Evolutionary conservation across 2,888 invertebrate genomes (phyloP), one percentile per base, ranked within the genome.

Genomic region (Trilocha varians): DNA sequence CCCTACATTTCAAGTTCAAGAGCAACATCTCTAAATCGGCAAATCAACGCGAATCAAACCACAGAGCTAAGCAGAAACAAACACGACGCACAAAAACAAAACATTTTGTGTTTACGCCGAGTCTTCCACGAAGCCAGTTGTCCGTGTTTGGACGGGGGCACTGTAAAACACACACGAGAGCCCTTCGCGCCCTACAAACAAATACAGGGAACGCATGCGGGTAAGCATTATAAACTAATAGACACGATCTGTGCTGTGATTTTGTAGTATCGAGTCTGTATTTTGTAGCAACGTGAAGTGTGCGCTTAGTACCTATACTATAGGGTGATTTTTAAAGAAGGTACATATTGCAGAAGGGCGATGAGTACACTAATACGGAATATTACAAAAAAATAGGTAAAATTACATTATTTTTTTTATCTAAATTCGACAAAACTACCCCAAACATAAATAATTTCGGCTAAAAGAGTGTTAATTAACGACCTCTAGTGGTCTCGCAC

Each of bases 51-150:
- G 13, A 40, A 40, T 16, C 33, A 34, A 35, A 40, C 25, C 15
- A 34, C 9, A 36, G 25, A 25, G 11, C 11, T 25, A 25, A 6
- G 4, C 3, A 25, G 25, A 25, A 25, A 25, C 11, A 25, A 25
- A 25, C 25, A 25, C 4, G 25, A 11, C 25, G 11, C 11, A 25
- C 11, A 25, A 25, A 25, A 25, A 25, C 25, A 25, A 25, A 25
- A 25, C 25, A 2, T 25, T 25, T 25, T 62, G 25, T 25, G 25
- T 25, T 25, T 25, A 25, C 11, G 25, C 11, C 8, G 66, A 74
- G 66, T 67, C 49, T 80, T 79, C 80, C 57, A 46, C 59, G 80
- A 79, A 78, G 53, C 69, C 74, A 73, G 74, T 76, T 74, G 75
- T 61, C 56, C 52, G 47, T 76, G 72, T 77, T 78, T 76, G 62